A percentile compares a stretch with the other conserved stretches of the same genome.
These are phyloP conservation scores for Ametastegia equiseti DNA, from an alignment of 2,888 invertebrate genomes.

Conservation along the genomic window DNA sequence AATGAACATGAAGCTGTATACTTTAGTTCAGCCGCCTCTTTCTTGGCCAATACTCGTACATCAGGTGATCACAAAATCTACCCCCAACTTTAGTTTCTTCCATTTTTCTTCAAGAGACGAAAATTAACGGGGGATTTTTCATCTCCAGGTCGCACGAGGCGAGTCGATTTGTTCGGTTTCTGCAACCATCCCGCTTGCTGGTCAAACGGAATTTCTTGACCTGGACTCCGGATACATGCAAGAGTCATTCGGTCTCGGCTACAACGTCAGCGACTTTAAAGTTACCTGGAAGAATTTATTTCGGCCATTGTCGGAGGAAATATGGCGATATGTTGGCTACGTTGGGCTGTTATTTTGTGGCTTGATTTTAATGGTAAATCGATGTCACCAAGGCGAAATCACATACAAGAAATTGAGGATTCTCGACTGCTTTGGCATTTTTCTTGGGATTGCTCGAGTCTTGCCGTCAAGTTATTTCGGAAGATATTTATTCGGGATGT, in stretches of 20 bases:
- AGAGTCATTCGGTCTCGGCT: background rate
- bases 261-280: background rate
- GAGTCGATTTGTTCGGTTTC: background rate
- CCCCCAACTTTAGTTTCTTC: too few species aligned
- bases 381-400: background rate
- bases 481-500: background rate
- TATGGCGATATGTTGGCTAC: slow-evolving; percentile 1
- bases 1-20: background rate
- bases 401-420: background rate
- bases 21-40: background rate
- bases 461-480: slow-evolving; percentile 3
- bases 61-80: too few species aligned
- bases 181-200: background rate
- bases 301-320: background rate
- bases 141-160: background rate
- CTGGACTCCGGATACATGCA: background rate
- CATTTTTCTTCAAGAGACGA: background rate
- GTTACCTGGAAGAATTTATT: slow-evolving; percentile 24
- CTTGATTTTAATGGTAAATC: background rate
- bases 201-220: background rate
- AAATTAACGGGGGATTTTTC: background rate
- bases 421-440: background rate
- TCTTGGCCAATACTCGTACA: background rate
- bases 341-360: background rate
- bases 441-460: background rate